phyloP scores from a whole-genome alignment of 1,140 invertebrate species.

The Drosophila bifasciata region DNA sequence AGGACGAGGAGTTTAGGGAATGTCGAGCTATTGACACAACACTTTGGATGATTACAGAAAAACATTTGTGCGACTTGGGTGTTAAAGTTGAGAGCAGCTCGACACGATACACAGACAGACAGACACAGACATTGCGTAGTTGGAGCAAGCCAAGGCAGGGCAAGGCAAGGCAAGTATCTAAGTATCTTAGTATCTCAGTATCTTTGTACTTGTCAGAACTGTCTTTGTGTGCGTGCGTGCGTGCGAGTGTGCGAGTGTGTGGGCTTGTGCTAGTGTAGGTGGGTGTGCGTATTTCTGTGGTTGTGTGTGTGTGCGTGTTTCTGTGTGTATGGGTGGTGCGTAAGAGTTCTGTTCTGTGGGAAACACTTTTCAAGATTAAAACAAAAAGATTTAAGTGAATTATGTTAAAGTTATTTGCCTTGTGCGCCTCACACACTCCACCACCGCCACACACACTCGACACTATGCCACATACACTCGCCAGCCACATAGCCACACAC shows the following conservation, averaged over 20 bases:
- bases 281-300: background rate
- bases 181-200: conserved; percentile 1
- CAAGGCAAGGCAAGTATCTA: conserved; percentile 11
- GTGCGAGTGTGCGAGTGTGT: background rate
- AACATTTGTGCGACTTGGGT: conserved; percentile 54
- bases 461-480: background rate
- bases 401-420: conserved; percentile 79
- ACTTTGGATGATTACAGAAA: conserved; percentile 74
- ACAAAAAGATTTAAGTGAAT: conserved; percentile 82
- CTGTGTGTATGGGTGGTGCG: too few relatives aligned
- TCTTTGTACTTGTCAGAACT: conserved; percentile 28
- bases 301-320: conserved; percentile 11
- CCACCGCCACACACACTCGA: too few relatives aligned
- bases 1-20: conserved; percentile 6
- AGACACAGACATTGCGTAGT: conserved; percentile 13
- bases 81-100: conserved; percentile 38
- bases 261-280: too few relatives aligned
- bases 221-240: conserved; percentile 2
- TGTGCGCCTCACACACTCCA: conserved; percentile 56
- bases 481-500: conserved; percentile 5
- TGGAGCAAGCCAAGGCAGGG: too few relatives aligned
- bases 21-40: conserved; percentile 71
- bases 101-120: background rate
- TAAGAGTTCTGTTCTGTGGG: conserved; percentile 21
- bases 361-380: conserved; percentile 82